Evolutionary conservation across 2,888 invertebrate genomes (phyloP).

Genomic region (Quadriops clusia): DNA sequence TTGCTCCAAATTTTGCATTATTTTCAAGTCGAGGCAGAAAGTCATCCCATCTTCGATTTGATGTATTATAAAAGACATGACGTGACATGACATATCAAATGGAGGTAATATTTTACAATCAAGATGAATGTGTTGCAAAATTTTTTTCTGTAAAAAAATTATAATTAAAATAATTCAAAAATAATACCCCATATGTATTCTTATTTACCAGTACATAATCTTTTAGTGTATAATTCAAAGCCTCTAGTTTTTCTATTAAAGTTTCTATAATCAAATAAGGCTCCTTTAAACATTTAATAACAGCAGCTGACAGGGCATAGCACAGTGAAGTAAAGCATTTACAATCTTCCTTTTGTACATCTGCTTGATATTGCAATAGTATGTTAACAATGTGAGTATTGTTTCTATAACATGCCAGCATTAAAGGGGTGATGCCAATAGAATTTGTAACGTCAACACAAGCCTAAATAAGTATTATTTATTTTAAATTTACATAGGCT

Average conservation of each 20-base stretch:
- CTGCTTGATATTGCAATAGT: conserved; percentile 26
- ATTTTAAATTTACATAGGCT: background rate
- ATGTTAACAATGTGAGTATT: conserved; percentile 25
- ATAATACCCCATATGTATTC: too few species aligned
- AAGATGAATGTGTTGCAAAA: too few species aligned
- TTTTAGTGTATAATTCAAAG: conserved; percentile 20
- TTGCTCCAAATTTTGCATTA: too few species aligned
- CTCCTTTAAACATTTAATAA: conserved; percentile 25
- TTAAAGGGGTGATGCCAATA: conserved; percentile 33
- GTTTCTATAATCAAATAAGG: conserved; percentile 25
- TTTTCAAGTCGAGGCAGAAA: too few species aligned
- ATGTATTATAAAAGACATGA: too few species aligned
- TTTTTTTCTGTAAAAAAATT: too few species aligned
- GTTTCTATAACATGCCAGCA: conserved; percentile 33
- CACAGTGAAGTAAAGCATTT: conserved; percentile 32
- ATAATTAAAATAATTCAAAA: too few species aligned
- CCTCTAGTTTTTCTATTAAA: conserved; percentile 22
- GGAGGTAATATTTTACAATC: too few species aligned
- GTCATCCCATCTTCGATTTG: too few species aligned
- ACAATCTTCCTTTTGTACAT: conserved; percentile 28
- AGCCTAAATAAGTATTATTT: conserved; percentile 17
- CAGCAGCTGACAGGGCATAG: conserved; percentile 28
- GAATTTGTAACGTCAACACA: conserved; percentile 26
- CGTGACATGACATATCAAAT: too few species aligned
- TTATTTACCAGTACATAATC: conserved; percentile 30